These are phyloP conservation scores for Solen grandis DNA, from an alignment of 1,140 invertebrate species.

Conservation along the genomic window DNA sequence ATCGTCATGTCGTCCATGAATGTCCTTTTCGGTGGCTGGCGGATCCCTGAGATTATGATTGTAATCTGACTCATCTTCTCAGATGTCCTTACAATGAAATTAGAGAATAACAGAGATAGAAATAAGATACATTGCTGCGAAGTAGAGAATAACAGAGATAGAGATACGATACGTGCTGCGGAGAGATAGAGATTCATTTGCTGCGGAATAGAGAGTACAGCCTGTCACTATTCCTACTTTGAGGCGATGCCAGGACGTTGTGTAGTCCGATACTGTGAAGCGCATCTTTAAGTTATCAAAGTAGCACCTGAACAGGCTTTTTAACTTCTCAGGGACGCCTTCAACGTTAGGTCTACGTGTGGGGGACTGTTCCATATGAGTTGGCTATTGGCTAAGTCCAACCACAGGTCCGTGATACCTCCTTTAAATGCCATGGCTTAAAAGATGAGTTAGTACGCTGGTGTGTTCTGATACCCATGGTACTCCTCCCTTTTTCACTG, in stretches of 20 bases:
- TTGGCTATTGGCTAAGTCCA: slow-evolving; percentile 40
- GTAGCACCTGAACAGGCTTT: not conserved
- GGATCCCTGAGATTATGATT: slow-evolving; percentile 1
- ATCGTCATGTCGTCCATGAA: slow-evolving; percentile 52
- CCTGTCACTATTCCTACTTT: slow-evolving; percentile 38
- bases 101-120: too few species aligned
- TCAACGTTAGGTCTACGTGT: slow-evolving; percentile 31
- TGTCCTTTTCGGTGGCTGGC: slow-evolving; percentile 19
- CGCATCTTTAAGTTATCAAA: slow-evolving; percentile 18
- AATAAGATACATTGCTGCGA: too few species aligned
- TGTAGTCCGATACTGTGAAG: slow-evolving; percentile 38
- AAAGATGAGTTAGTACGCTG: slow-evolving; percentile 14
- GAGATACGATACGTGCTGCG: too few species aligned
- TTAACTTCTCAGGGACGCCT: slow-evolving; percentile 15
- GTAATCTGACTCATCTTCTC: slow-evolving; percentile 16
- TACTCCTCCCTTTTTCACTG: slow-evolving; percentile 48
- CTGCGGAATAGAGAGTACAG: slow-evolving; percentile 25
- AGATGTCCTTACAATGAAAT: slow-evolving; percentile 11
- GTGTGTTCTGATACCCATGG: slow-evolving; percentile 35
- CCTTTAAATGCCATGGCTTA: slow-evolving; percentile 20
- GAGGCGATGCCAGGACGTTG: slow-evolving; percentile 46
- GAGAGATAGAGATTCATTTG: too few species aligned
- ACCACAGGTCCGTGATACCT: slow-evolving; percentile 38
- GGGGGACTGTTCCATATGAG: slow-evolving; percentile 24
- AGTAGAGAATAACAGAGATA: too few species aligned